Conservation (phyloP, 2,797 vertebrate genomes). For the Numenius phaeopus region DNA sequence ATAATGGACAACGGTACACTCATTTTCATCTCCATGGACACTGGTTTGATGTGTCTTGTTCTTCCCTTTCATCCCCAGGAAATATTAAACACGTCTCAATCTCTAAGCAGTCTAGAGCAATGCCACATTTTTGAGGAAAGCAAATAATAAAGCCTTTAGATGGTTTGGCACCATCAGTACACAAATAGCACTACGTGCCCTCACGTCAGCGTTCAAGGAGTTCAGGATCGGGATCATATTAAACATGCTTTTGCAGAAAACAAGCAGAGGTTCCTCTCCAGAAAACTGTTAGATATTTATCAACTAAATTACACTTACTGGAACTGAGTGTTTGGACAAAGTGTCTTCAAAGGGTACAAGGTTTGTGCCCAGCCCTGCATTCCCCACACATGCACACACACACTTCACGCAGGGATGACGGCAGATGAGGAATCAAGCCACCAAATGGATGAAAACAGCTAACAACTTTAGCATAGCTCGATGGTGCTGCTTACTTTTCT, state of each 20-base stretch:
- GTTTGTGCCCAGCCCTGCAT: not conserved
- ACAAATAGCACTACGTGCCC: not conserved
- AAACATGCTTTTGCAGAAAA: not conserved
- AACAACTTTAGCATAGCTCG: not conserved
- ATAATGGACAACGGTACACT: not conserved
- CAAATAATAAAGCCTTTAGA: not conserved
- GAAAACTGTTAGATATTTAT: slow-evolving; percentile 10
- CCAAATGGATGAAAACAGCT: not conserved
- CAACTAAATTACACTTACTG: not conserved
- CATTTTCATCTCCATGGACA: not conserved
- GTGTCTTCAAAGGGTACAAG: not conserved
- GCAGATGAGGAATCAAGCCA: not conserved
- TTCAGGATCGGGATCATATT: not conserved
- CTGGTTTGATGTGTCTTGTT: not conserved
- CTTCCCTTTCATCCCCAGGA: not conserved
- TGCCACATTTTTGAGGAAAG: not conserved
- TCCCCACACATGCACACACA: not conserved
- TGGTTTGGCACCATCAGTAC: not conserved
- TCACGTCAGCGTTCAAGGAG: not conserved
- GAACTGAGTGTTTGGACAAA: slow-evolving; percentile 14
- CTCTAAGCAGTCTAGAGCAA: not conserved
- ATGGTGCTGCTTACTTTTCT: not conserved
- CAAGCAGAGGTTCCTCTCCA: not conserved
- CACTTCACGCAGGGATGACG: not conserved
- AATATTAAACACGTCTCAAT: not conserved